Percentiles rank a stretch among this genome's conserved stretches.
Evolutionary conservation across 64 coral and sea anemone genomes (phyloP).

Genomic region (Pocillopora damicornis): DNA sequence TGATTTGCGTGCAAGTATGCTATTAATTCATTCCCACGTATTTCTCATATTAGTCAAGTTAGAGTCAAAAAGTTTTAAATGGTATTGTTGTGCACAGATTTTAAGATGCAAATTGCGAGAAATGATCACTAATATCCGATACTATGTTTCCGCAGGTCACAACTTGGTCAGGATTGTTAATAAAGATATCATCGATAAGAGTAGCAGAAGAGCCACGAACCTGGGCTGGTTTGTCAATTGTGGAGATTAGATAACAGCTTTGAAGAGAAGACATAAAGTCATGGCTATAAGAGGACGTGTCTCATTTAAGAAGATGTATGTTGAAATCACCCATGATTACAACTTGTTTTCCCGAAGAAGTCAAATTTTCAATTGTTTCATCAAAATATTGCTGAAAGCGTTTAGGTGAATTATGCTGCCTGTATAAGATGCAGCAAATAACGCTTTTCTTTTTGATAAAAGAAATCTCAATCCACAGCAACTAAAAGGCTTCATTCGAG

Average conservation of each 20-base stretch:
- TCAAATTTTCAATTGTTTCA: background rate
- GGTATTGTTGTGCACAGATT: background rate
- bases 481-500: too few relatives aligned
- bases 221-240: background rate
- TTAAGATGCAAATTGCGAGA: constrained; percentile 20
- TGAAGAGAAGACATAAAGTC: background rate
- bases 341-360: background rate
- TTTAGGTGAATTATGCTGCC: too few relatives aligned
- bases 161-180: constrained; percentile 26
- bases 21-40: background rate
- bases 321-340: background rate
- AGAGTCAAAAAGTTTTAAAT: background rate
- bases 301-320: too few relatives aligned
- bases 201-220: too few relatives aligned
- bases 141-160: constrained; percentile 13
- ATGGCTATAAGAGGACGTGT: background rate
- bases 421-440: too few relatives aligned
- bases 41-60: constrained; percentile 21
- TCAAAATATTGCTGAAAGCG: background rate
- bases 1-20: background rate
- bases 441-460: constrained; percentile 17
- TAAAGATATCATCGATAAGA: constrained; percentile 15
- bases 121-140: constrained; percentile 21
- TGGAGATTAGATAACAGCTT: background rate
- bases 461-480: too few relatives aligned